Base-by-base conservation (phyloP, 2,888 invertebrate species). In the Noctua pronuba region DNA sequence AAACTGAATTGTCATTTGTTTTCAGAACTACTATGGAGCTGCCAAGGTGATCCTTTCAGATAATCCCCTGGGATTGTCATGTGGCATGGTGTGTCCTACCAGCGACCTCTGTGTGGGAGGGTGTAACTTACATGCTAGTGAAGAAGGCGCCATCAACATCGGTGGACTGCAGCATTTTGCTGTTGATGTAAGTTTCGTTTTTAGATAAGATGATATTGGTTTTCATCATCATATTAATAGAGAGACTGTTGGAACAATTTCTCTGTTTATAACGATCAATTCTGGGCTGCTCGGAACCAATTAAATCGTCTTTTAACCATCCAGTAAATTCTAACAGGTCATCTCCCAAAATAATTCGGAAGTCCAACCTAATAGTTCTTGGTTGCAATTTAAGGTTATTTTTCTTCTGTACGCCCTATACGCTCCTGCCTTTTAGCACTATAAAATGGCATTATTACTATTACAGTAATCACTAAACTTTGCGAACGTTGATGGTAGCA, bases 71-170 rank as follows among this genome's bases (percentile, higher is more conserved):
- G 99, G 99, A 0, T 97, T 99, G 3, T 99, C 99, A 0, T 99
- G 99, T 90, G 99, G 99, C 44, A 99, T 99, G 99, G 99, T 99
- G 38, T 99, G 99, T 89, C 99, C 99, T 4, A 99, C 99, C 0
- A 99, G 99, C 92, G 99, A 99, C 94, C 97, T 99, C 1, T 99
- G 99, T 93, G 99, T 99, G 0, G 99, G 99, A 0, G 99, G 99
- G 0, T 99, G 99, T 94, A 99, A 99, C 95, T 97, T 99, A 18
- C 98, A 99, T 92, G 99, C 99, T 0, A 98, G 98, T 18, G 99
- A 99, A 94, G 99, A 99, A 94, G 99, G 99, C 0, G 98, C 99
- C 0, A 99, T 99, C 89, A 99, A 99, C 93, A 99, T 99, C 89
- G 99, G 99, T 0, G 99, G 99, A 0, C 97, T 99, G 55, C 99